These are phyloP conservation scores for Dexiosoma caninum DNA, from an alignment of 2,888 invertebrate species.

Conservation along the genomic window DNA sequence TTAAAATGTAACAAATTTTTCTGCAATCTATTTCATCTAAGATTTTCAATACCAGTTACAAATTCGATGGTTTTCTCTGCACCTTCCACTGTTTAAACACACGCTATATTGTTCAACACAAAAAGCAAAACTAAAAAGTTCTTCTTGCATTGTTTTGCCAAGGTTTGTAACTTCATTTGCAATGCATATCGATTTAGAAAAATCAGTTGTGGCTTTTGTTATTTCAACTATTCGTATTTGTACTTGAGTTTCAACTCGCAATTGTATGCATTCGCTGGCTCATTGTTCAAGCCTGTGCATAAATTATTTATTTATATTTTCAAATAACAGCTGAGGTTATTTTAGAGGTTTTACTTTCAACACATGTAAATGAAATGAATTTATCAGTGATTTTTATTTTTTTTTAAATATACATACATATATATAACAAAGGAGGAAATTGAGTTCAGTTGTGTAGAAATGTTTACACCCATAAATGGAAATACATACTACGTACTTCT, in stretches of 20 bases:
- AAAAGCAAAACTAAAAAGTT: background rate
- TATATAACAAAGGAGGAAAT: background rate
- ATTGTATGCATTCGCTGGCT: constrained; percentile 7
- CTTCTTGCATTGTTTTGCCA: constrained; percentile 22
- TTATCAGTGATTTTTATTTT: constrained; percentile 36
- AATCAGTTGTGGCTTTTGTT: constrained; percentile 18
- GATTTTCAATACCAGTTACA: background rate
- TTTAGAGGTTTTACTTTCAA: constrained; percentile 66
- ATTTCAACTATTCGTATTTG: constrained; percentile 8
- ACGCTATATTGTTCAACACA: background rate
- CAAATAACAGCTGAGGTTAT: constrained; percentile 69
- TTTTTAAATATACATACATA: too few species aligned
- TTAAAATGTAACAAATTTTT: too few species aligned
- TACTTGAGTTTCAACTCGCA: constrained; percentile 19
- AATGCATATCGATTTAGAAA: constrained; percentile 54
- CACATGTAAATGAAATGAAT: constrained; percentile 52
- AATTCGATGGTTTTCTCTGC: too few species aligned
- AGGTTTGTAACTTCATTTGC: constrained; percentile 49
- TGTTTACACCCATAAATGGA: background rate
- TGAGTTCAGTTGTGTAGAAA: background rate
- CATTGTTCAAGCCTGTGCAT: constrained; percentile 67
- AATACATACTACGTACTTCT: too few species aligned
- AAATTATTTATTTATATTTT: constrained; percentile 71
- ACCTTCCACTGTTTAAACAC: constrained; percentile 19
- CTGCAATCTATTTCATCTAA: too few species aligned